These are phyloP conservation scores for Drosophila quinaria DNA, from an alignment of 2,888 invertebrate species.

Conservation along the genomic window DNA sequence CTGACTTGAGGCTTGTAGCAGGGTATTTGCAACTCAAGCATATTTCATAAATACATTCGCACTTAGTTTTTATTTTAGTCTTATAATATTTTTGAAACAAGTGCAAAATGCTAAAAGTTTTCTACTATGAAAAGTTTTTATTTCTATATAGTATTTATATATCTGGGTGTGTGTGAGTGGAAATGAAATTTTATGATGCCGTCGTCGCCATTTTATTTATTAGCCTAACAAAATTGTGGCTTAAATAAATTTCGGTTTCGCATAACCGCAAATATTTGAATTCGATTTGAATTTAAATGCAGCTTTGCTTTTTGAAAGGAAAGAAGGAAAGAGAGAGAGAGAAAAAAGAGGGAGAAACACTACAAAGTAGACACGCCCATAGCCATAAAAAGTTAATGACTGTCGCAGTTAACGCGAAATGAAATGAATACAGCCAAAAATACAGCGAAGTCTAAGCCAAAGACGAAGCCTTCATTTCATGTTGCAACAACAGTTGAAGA, in stretches of 20 bases:
- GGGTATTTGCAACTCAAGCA: not conserved
- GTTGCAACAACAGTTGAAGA: slow-evolving; percentile 73
- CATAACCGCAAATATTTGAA: slow-evolving; percentile 66
- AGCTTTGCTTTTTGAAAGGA: slow-evolving; percentile 1
- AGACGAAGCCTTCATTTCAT: slow-evolving; percentile 60
- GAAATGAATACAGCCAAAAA: slow-evolving; percentile 54
- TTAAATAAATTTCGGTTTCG: slow-evolving; percentile 37
- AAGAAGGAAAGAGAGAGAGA: not conserved
- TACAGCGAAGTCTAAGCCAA: slow-evolving; percentile 38
- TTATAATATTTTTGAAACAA: slow-evolving; percentile 23
- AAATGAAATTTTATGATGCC: slow-evolving; percentile 65
- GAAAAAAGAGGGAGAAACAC: not conserved
- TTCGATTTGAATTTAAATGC: slow-evolving; percentile 61
- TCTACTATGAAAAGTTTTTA: slow-evolving; percentile 13
- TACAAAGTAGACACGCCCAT: slow-evolving; percentile 10
- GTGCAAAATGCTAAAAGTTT: slow-evolving; percentile 38
- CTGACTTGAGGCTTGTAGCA: not conserved
- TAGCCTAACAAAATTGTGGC: slow-evolving; percentile 68
- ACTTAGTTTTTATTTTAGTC: slow-evolving; percentile 20
- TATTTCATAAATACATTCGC: not conserved
- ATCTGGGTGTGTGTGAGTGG: slow-evolving; percentile 23
- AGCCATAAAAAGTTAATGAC: slow-evolving; percentile 73
- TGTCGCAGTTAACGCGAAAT: slow-evolving; percentile 57
- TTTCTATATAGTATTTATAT: not conserved
- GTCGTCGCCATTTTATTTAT: slow-evolving; percentile 54